Conservation (phyloP, 2,888 invertebrate genomes). For the Pterobdella sp. region DNA sequence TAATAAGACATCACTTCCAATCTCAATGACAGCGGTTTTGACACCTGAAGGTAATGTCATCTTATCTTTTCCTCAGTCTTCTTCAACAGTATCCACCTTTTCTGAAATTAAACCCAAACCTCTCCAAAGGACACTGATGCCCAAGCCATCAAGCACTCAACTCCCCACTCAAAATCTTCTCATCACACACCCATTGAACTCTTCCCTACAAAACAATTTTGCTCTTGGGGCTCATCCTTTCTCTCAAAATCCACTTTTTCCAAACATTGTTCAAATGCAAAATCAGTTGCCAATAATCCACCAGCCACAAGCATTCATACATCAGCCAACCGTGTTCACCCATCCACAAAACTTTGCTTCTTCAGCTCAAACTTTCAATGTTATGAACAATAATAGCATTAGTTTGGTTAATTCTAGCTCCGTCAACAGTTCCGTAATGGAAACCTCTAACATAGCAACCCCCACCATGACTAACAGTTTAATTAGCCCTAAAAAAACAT, state of each 20-base stretch:
- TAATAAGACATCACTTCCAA: conserved; percentile 26
- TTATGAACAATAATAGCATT: neutral
- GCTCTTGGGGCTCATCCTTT: neutral
- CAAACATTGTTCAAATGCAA: neutral
- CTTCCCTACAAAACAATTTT: neutral
- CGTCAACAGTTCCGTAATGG: neutral
- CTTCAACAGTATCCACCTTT: neutral
- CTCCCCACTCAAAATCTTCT: neutral
- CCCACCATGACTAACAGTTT: neutral
- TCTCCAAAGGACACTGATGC: conserved; percentile 36
- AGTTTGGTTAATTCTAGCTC: neutral
- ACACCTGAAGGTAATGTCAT: conserved; percentile 43
- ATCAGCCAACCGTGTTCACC: conserved; percentile 1
- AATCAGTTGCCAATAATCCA: neutral
- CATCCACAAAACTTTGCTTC: conserved; percentile 3
- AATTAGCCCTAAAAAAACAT: neutral
- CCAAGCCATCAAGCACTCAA: conserved; percentile 33
- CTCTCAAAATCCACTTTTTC: neutral
- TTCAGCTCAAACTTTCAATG: neutral
- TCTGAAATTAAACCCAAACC: conserved; percentile 28
- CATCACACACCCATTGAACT: conserved; percentile 12
- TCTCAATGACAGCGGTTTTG: conserved; percentile 36
- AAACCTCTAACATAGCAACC: neutral
- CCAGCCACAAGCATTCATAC: neutral
- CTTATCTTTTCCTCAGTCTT: conserved; percentile 36